Percentiles rank a stretch among this genome's conserved stretches.
These are phyloP conservation scores for Sebastes jordani DNA, from an alignment of 2,797 vertebrate species.

Conservation along the genomic window DNA sequence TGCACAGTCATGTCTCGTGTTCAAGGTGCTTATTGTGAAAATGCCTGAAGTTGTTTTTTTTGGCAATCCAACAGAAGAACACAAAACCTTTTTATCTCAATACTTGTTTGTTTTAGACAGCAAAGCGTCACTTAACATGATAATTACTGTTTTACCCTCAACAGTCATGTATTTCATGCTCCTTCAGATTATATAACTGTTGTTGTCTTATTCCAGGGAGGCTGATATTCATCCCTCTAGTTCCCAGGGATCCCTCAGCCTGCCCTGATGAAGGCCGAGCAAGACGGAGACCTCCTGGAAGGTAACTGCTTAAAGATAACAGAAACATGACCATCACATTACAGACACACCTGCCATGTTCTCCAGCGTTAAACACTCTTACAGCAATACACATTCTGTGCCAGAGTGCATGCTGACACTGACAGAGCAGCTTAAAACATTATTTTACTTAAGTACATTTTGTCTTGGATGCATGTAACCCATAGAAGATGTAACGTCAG, in stretches of 20 bases:
- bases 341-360: conserved; percentile 2
- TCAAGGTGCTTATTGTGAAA: neutral
- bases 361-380: neutral
- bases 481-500: neutral
- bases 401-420: neutral
- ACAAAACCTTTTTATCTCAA: neutral
- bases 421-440: neutral
- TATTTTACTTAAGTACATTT: neutral
- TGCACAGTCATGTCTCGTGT: conserved; percentile 25
- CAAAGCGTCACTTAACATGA: neutral
- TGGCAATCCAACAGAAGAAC: neutral
- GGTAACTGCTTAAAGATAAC: conserved; percentile 63
- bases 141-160: conserved; percentile 13
- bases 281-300: conserved; percentile 70
- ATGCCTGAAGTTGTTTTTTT: neutral
- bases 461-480: neutral
- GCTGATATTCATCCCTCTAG: conserved; percentile 55
- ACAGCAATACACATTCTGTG: neutral
- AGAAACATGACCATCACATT: conserved; percentile 19
- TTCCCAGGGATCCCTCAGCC: conserved; percentile 61
- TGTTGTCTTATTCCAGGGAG: conserved; percentile 58
- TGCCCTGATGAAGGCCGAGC: conserved; percentile 65
- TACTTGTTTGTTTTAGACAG: neutral
- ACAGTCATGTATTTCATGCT: neutral
- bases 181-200: conserved; percentile 1